These are phyloP conservation scores for Drosophila eugracilis DNA, from an alignment of 1,140 invertebrate species.

Conservation along the genomic window DNA sequence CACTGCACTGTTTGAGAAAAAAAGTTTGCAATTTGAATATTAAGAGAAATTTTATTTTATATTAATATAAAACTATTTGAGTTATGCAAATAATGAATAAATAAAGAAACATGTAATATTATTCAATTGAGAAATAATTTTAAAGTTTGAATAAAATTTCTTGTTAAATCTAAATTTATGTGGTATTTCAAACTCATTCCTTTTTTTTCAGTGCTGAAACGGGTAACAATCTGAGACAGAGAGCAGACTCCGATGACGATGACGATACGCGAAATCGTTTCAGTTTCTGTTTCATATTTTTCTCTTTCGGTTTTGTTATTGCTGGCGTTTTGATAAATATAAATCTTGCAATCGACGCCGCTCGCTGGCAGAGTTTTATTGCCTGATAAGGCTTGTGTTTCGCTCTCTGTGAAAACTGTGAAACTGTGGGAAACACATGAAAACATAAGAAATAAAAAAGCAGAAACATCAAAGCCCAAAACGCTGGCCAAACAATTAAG, in stretches of 20 bases:
- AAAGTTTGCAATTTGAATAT: too few relatives aligned
- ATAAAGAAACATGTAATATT: too few relatives aligned
- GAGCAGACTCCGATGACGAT: conserved; percentile 33
- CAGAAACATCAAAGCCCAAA: conserved; percentile 37
- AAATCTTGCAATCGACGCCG: conserved; percentile 61
- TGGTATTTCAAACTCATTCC: too few relatives aligned
- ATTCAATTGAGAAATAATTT: too few relatives aligned
- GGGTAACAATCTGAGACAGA: neutral
- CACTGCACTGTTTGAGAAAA: too few relatives aligned
- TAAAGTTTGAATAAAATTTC: too few relatives aligned
- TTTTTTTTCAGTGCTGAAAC: neutral
- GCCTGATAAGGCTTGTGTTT: conserved; percentile 46
- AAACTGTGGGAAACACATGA: conserved; percentile 31
- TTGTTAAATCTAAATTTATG: too few relatives aligned
- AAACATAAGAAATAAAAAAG: neutral
- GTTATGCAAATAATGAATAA: too few relatives aligned
- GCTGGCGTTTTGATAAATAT: conserved; percentile 62
- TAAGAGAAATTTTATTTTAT: too few relatives aligned
- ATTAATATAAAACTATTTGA: too few relatives aligned
- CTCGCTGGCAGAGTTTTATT: conserved; percentile 36
- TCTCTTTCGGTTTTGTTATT: too few relatives aligned
- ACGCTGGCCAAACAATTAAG: conserved; percentile 34
- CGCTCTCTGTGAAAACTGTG: conserved; percentile 24
- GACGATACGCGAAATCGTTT: conserved; percentile 22
- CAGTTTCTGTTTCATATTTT: conserved; percentile 5